phyloP scores from a whole-genome alignment of 2,113 vertebrate species.

The Cyprinus carpio region DNA sequence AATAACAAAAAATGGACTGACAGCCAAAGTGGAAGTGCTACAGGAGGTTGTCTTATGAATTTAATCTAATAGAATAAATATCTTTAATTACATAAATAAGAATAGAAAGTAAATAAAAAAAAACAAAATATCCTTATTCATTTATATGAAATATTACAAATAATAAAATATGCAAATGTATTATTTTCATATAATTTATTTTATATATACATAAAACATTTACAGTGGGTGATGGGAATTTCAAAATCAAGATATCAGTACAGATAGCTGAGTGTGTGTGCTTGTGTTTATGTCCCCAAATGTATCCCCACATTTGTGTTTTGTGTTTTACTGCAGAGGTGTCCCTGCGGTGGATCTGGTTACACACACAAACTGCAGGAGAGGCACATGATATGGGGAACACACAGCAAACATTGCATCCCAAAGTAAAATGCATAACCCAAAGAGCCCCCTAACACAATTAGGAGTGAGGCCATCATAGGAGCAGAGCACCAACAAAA shows the following conservation, averaged over 20 bases:
- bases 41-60: conserved; percentile 66
- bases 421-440: conserved; percentile 60
- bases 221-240: background rate
- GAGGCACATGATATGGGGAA: conserved; percentile 64
- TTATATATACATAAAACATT: no score
- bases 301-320: conserved; percentile 4
- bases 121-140: no score
- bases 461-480: conserved; percentile 57
- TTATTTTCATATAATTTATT: no score
- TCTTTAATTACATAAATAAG: conserved; percentile 68
- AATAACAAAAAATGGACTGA: conserved; percentile 69
- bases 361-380: conserved; percentile 54
- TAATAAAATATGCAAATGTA: no score
- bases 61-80: conserved; percentile 73
- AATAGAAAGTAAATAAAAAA: no score
- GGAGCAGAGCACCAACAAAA: conserved; percentile 38
- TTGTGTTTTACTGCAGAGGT: conserved; percentile 23
- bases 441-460: conserved; percentile 60
- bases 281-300: conserved; percentile 15
- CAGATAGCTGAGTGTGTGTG: conserved; percentile 24
- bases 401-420: conserved; percentile 59
- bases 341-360: conserved; percentile 56
- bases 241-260: background rate
- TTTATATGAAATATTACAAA: no score
- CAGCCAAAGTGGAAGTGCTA: conserved; percentile 53